Percentiles rank a stretch among this genome's conserved stretches.
Evolutionary conservation across 35 echinoderm and acorn worm genomes (phyloP).

Genomic region (Nesometra sesokonis): DNA sequence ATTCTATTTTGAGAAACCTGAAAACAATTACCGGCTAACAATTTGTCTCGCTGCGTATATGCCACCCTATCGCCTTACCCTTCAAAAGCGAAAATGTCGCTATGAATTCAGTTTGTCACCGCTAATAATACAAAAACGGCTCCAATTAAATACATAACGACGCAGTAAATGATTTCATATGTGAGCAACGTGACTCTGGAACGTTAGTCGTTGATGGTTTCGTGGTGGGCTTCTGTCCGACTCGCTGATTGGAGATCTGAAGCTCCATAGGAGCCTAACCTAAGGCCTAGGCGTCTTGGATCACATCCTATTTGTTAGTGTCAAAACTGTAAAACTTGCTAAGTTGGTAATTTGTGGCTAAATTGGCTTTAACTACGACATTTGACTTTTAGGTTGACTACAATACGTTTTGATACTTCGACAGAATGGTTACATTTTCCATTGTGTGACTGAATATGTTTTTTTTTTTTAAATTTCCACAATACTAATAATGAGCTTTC

Average conservation of each 20-base stretch:
- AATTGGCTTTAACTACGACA: neutral
- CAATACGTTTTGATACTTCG: neutral
- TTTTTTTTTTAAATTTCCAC: no score
- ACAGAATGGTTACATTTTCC: no score
- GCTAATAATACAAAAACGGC: neutral
- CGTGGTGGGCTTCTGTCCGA: neutral
- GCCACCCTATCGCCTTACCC: neutral
- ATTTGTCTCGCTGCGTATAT: neutral
- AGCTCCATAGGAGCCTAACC: neutral
- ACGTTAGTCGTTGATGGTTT: neutral
- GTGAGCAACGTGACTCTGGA: neutral
- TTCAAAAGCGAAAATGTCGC: neutral
- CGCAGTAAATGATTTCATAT: neutral
- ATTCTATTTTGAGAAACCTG: neutral
- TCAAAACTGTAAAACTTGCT: neutral
- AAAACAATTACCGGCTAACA: neutral
- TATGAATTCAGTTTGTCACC: neutral
- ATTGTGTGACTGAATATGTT: no score
- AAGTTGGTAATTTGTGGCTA: neutral
- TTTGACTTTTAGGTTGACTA: neutral
- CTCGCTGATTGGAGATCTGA: neutral
- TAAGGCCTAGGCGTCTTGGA: neutral
- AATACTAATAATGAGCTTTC: no score
- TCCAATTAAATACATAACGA: neutral
- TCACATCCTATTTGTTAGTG: neutral